Base-by-base conservation (phyloP, 2,797 vertebrate genomes). In the Artibeus lituratus region DNA sequence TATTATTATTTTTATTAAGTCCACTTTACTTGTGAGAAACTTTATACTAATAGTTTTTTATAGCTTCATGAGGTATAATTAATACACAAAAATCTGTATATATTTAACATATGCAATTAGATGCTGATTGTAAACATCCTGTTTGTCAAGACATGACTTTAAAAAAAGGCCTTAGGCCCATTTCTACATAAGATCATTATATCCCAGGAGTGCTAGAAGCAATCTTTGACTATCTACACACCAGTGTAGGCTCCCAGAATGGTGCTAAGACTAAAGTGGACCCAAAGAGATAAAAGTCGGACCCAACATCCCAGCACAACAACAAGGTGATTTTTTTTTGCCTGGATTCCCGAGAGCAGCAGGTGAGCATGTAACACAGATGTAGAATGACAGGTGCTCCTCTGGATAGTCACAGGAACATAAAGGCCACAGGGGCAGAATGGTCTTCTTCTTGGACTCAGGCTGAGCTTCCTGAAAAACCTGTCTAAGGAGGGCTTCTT, bases 1-100 rank as follows among this genome's bases (percentile, higher is more conserved):
- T 29, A 62, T 62, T 62, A 65, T 62, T 73, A 77, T 70, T 81
- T 82, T 65, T 82, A 87, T 59, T 73, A 80, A 90, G 21, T 14
- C 32, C 24, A 93, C 35, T 42, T 90, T 83, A 77, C 47, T 87
- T 94, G 47, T 85, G 22, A 94, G 62, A 95, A 81, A 53, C 53
- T 44, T 87, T 18, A 77, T 59, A 9, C 10, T 97, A 65, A 65
- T 49, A 37, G 24, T 86, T 67, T 88, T 84, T 80, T 77, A n/a
- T 4, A 94, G 42, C 19, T 81, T 90, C 80, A 44, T 78, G 70
- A 85, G 35, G 16, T 49, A 80, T 47, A 88, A 72, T 18, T 81
- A 51, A 51, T 70, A 37, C 4, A 16, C 73, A 88, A 84, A 87
- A 70, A 24, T 62, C 51, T 73, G 3, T 35, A 67, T 21, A 3